Percentiles rank a stretch among this genome's conserved stretches.
Evolutionary conservation across 2,113 vertebrate genomes (phyloP).

Genomic region (Dicerorhinus sumatrensis): DNA sequence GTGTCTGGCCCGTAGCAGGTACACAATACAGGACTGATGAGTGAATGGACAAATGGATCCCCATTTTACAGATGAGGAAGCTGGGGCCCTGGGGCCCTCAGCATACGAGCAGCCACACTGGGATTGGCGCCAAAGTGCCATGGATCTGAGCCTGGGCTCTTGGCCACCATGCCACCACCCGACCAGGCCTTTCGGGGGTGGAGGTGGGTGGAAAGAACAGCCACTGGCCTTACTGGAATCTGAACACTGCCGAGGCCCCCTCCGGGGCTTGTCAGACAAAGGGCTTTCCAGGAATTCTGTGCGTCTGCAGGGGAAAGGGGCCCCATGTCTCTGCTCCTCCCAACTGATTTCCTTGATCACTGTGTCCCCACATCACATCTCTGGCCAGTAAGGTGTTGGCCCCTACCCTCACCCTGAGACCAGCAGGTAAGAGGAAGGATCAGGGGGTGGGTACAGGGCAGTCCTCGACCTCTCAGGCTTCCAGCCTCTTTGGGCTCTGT

Average conservation of each 20-base stretch:
- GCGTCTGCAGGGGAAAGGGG: background rate
- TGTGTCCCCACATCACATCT: background rate
- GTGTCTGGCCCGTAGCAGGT: background rate
- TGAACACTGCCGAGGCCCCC: background rate
- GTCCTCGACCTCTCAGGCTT: background rate
- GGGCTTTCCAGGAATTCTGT: constrained; percentile 67
- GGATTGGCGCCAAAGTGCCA: background rate
- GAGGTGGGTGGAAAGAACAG: background rate
- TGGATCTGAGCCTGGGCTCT: background rate
- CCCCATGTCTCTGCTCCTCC: background rate
- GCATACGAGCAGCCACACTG: background rate
- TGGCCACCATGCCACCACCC: background rate
- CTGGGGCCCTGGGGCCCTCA: background rate
- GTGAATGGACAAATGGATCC: background rate
- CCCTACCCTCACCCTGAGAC: too few relatives aligned
- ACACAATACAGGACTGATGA: background rate
- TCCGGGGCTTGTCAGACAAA: constrained; percentile 2
- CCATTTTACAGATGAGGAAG: background rate
- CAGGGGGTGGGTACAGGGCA: background rate
- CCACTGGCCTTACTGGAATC: background rate
- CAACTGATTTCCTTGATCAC: background rate
- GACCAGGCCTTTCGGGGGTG: background rate
- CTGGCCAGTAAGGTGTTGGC: background rate
- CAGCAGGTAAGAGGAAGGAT: background rate
- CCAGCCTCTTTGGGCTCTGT: background rate